Percentiles rank a stretch among this genome's conserved stretches.
These are phyloP conservation scores for Globia sparganii DNA, from an alignment of 2,888 invertebrate species.

Conservation along the genomic window DNA sequence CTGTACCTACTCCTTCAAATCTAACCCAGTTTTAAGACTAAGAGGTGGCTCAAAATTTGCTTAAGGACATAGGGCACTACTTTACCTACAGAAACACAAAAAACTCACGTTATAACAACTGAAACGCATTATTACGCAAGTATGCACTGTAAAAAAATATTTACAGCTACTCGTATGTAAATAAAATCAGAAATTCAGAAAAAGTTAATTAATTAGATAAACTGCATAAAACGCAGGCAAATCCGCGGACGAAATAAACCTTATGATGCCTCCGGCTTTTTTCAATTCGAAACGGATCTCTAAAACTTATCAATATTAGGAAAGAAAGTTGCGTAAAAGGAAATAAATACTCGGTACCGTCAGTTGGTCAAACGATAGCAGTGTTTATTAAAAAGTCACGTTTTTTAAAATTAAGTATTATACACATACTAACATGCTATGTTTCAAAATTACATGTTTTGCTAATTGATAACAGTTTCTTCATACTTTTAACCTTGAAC, in stretches of 20 bases:
- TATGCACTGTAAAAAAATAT: not conserved
- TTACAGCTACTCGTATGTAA: not conserved
- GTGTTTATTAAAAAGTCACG: conserved; percentile 47
- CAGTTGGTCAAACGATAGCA: conserved; percentile 59
- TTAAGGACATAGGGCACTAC: too few relatives aligned
- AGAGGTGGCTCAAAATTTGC: not conserved
- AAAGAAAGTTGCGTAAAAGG: conserved; percentile 47
- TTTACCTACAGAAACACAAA: not conserved
- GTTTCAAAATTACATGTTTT: conserved; percentile 24
- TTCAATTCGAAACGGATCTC: conserved; percentile 23
- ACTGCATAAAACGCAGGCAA: not conserved
- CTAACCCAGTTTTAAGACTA: not conserved
- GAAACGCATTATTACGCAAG: not conserved
- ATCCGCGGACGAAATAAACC: not conserved
- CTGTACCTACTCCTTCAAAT: not conserved
- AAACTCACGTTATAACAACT: not conserved
- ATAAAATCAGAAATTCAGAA: not conserved
- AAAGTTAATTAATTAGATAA: too few relatives aligned
- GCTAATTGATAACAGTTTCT: conserved; percentile 35
- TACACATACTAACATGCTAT: not conserved
- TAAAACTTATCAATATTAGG: conserved; percentile 47
- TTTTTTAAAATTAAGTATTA: not conserved
- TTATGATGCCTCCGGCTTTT: not conserved
- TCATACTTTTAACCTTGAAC: conserved; percentile 13
- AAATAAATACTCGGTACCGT: conserved; percentile 31